These are phyloP conservation scores for Rissa tridactyla DNA, from an alignment of 2,113 vertebrate genomes.

Conservation along the genomic window DNA sequence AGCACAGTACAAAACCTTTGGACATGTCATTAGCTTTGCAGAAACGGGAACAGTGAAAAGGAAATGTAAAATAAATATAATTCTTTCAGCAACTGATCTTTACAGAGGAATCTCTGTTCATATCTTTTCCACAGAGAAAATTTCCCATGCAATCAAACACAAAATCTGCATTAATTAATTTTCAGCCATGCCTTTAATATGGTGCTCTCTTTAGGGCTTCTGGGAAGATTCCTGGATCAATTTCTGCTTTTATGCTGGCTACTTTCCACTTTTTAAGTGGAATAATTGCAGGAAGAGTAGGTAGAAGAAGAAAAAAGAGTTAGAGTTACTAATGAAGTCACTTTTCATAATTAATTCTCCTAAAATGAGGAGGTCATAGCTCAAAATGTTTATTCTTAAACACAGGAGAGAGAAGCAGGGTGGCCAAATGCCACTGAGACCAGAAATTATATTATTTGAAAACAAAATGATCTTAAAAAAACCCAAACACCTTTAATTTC, in stretches of 20 bases:
- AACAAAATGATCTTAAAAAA: neutral
- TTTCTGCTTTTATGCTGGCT: neutral
- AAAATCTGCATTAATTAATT: neutral
- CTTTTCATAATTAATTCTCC: neutral
- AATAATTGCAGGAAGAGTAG: neutral
- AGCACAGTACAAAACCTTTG: neutral
- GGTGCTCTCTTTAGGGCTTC: neutral
- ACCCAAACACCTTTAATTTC: neutral
- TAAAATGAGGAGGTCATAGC: neutral
- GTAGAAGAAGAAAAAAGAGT: neutral
- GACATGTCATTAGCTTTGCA: neutral
- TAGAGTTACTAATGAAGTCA: neutral
- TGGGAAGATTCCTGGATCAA: neutral
- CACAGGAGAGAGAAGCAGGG: neutral
- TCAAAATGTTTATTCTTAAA: neutral
- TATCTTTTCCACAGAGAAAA: neutral
- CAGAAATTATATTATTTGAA: neutral
- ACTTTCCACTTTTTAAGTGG: neutral
- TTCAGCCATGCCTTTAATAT: neutral
- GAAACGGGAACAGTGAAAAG: neutral
- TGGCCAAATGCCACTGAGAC: neutral
- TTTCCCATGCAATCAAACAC: neutral
- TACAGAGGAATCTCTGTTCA: neutral
- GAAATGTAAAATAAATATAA: neutral
- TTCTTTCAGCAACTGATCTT: neutral